phyloP scores from a whole-genome alignment of 2,113 vertebrate species.

The Paraplagusia blochii region DNA sequence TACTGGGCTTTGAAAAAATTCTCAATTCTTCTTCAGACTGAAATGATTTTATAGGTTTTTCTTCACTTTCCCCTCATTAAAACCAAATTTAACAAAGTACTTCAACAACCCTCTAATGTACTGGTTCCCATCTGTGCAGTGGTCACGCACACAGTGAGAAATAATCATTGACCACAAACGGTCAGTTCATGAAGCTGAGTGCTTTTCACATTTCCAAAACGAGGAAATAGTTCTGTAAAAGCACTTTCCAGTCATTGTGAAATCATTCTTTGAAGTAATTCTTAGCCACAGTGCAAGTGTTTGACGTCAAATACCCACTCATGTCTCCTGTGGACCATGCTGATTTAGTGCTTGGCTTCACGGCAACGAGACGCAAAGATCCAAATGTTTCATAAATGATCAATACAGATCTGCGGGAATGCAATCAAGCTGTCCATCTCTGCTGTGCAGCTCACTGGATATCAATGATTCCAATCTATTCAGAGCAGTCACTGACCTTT shows the following conservation, averaged over 20 bases:
- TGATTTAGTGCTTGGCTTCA: slow-evolving; percentile 17
- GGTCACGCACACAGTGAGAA: no score
- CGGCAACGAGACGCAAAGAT: slow-evolving; percentile 4
- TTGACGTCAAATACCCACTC: neutral
- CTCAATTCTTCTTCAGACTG: no score
- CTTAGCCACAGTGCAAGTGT: slow-evolving; percentile 1
- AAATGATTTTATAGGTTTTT: no score
- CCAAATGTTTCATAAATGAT: slow-evolving; percentile 21
- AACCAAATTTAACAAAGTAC: no score
- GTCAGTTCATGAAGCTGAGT: no score
- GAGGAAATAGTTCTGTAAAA: neutral
- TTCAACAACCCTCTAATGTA: no score
- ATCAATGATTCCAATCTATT: slow-evolving; percentile 26
- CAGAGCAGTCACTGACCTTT: slow-evolving; percentile 32
- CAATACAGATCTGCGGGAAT: slow-evolving; percentile 34
- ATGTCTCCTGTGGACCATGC: neutral
- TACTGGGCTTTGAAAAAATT: no score
- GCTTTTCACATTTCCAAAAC: no score
- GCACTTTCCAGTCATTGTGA: slow-evolving; percentile 1
- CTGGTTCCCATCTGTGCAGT: no score
- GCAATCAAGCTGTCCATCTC: slow-evolving; percentile 17
- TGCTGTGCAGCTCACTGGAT: slow-evolving; percentile 34
- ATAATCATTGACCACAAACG: no score
- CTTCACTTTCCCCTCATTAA: no score
- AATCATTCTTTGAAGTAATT: slow-evolving; percentile 3